A percentile compares a stretch with the other conserved stretches of the same genome.
Evolutionary conservation across 2,888 invertebrate genomes (phyloP).

Genomic region (Macropis europaea): DNA sequence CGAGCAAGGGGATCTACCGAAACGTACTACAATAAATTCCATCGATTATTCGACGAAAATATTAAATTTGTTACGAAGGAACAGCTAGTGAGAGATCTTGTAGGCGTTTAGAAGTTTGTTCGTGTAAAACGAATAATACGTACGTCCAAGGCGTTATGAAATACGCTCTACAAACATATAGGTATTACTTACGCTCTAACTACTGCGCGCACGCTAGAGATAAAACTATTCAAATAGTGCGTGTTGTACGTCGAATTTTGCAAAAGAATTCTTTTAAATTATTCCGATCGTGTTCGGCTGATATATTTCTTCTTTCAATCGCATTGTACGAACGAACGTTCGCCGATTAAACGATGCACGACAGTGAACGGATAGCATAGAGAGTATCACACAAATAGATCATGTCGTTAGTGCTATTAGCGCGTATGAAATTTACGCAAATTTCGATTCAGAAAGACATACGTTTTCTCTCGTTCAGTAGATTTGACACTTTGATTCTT

Average conservation of each 20-base stretch:
- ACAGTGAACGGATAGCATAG: background rate
- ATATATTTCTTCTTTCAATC: background rate
- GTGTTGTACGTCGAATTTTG: constrained; percentile 9
- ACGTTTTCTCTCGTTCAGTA: background rate
- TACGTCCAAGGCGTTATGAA: constrained; percentile 54
- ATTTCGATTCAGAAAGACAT: constrained; percentile 6
- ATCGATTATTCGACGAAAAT: constrained; percentile 37
- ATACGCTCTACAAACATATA: constrained; percentile 38
- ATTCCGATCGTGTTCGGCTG: background rate
- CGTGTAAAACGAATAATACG: constrained; percentile 34
- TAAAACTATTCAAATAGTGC: constrained; percentile 13
- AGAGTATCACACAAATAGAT: background rate
- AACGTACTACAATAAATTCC: constrained; percentile 52
- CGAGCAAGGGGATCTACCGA: constrained; percentile 50
- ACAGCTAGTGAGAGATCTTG: constrained; percentile 40
- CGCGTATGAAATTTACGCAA: constrained; percentile 8
- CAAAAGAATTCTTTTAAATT: constrained; percentile 2
- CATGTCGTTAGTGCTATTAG: background rate
- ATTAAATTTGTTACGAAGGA: constrained; percentile 49
- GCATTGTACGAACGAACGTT: background rate
- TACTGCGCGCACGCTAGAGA: constrained; percentile 35
- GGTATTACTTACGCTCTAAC: constrained; percentile 30
- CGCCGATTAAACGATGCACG: background rate
- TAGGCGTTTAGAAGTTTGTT: constrained; percentile 43
- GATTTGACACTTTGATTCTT: constrained; percentile 1